Evolutionary conservation across 2,113 vertebrate species (phyloP).

Genomic region (Pluvialis apricaria): DNA sequence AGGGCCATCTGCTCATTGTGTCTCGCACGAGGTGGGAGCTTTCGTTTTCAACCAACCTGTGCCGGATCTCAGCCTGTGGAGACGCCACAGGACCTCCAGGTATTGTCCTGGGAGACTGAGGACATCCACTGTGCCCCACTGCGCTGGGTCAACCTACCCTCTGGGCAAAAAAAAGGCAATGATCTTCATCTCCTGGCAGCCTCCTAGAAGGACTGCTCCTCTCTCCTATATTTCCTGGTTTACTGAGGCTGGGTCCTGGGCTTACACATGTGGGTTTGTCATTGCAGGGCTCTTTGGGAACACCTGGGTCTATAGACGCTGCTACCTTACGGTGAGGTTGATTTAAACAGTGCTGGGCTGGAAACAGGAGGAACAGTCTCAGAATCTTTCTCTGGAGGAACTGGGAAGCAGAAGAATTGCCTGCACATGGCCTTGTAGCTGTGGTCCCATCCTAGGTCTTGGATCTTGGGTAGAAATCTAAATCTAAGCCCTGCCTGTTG

Average conservation of each 20-base stretch:
- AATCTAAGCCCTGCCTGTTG: background rate
- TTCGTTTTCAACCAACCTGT: background rate
- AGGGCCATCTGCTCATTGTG: constrained; percentile 58
- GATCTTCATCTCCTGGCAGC: background rate
- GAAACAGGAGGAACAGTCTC: background rate
- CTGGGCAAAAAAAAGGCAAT: background rate
- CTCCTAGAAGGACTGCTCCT: background rate
- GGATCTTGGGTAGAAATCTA: background rate
- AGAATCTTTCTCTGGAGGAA: background rate
- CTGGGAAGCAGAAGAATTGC: background rate
- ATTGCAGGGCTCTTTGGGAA: background rate
- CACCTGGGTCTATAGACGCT: background rate
- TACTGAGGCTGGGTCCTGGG: background rate
- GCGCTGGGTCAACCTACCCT: background rate
- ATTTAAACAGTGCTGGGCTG: background rate
- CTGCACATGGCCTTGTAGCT: background rate
- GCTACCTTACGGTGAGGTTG: background rate
- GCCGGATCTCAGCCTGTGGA: background rate
- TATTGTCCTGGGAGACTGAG: background rate
- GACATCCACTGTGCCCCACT: too few species aligned
- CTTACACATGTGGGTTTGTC: background rate
- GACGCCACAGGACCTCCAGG: background rate
- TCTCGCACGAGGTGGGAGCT: constrained; percentile 7
- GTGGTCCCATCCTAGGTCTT: background rate
- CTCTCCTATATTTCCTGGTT: background rate